Evolutionary conservation across 2,797 vertebrate species (phyloP).

Genomic region (Hydrolagus colliei): DNA sequence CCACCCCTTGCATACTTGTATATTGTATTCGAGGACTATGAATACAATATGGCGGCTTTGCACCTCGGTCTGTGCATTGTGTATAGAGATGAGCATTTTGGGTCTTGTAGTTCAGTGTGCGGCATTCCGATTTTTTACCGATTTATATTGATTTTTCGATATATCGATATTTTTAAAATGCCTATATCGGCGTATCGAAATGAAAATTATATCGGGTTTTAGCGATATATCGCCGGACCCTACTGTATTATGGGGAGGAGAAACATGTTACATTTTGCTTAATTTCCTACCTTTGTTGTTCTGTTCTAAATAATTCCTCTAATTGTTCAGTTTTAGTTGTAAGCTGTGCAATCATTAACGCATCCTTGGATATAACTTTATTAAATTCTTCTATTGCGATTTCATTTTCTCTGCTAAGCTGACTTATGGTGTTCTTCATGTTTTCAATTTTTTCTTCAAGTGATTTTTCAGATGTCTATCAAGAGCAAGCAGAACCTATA

Average conservation of each 20-base stretch:
- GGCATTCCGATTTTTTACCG: too few relatives aligned
- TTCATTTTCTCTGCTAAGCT: slow-evolving; percentile 64
- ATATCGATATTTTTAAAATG: too few relatives aligned
- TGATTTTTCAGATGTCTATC: slow-evolving; percentile 54
- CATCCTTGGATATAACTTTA: slow-evolving; percentile 55
- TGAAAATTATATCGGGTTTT: too few relatives aligned
- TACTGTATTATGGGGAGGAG: not conserved
- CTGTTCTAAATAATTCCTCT: slow-evolving; percentile 56
- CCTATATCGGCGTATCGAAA: too few relatives aligned
- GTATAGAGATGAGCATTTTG: too few relatives aligned
- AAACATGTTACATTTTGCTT: not conserved
- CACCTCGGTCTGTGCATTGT: too few relatives aligned
- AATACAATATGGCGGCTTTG: too few relatives aligned
- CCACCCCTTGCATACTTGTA: too few relatives aligned
- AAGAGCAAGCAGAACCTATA: slow-evolving; percentile 35
- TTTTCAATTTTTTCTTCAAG: slow-evolving; percentile 57
- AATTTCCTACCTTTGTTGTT: slow-evolving; percentile 63
- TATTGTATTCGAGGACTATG: too few relatives aligned
- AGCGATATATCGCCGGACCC: too few relatives aligned
- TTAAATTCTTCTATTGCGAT: slow-evolving; percentile 59
- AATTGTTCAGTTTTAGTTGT: slow-evolving; percentile 54
- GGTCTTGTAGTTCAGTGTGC: too few relatives aligned
- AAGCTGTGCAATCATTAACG: slow-evolving; percentile 54
- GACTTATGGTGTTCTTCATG: slow-evolving; percentile 53
- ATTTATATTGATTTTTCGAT: too few relatives aligned